Evolutionary conservation across 2,797 vertebrate species (phyloP), one percentile per base, ranked within the genome.

Genomic region (Graptemys geographica): DNA sequence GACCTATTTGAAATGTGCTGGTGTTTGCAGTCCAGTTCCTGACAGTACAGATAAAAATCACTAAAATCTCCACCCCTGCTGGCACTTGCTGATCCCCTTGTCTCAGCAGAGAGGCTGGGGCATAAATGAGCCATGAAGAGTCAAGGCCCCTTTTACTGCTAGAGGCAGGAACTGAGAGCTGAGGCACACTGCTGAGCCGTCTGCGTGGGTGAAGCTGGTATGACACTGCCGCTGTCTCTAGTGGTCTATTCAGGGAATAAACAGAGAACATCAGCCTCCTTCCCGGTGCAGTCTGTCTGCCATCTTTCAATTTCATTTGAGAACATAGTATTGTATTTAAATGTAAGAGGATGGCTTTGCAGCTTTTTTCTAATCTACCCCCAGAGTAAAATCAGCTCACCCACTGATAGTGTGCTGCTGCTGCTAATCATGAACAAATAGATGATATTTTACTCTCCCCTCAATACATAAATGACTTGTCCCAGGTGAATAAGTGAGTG

Each of bases 201-300:
- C 6, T 88, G 49, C 1, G 0, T 3, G 8, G 27, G 10, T 47
- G 33, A 83, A 52, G n/a, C 65, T 69, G n/a, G n/a, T n/a, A 21
- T 2, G 5, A 55, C 33, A 78, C 21, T 72, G 28, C 21, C 56
- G 62, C 79, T 74, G 0, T 80, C 44, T 15, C n/a, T 16, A 1
- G 0, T 4, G 2, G 33, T 5, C 41, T 28, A 4, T 6, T 1
- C 44, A 53, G 44, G 44, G 74, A 15, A 49, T 15, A 44, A 25
- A 27, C 25, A 31, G 74, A 49, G 44, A 47, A 78, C 27, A 76
- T 4, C 25, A 78, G 74, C 25, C 44, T 15, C 11, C 44, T 28
- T 31, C 74, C 37, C 8, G 3, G n/a, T 3, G 2, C n/a, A 37
- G 28, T 33, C 18, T n/a, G 11, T 37, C 65, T 16, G 27, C 41